Evolutionary conservation across 2,113 vertebrate genomes (phyloP).

Genomic region (Rhinoderma darwinii): DNA sequence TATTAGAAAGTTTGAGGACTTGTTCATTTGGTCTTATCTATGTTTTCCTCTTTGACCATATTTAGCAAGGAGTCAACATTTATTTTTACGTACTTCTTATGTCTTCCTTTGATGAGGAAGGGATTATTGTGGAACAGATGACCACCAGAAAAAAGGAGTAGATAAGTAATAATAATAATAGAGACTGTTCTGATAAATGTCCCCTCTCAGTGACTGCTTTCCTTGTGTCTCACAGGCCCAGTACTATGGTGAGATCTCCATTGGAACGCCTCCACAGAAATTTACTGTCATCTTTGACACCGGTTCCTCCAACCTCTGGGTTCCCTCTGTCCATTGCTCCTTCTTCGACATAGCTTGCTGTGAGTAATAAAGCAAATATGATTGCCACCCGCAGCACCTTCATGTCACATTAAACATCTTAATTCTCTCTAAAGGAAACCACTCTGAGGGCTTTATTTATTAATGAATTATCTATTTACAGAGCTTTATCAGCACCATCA

Average conservation of each 20-base stretch:
- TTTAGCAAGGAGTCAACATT: too few relatives aligned
- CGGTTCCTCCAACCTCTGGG: conserved; percentile 88
- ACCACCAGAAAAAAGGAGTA: too few relatives aligned
- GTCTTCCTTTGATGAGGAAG: too few relatives aligned
- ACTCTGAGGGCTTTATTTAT: conserved; percentile 4
- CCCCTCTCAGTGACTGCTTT: not conserved
- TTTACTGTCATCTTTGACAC: conserved; percentile 90
- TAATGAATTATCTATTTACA: conserved; percentile 47
- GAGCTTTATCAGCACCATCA: conserved; percentile 37
- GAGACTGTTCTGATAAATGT: not conserved
- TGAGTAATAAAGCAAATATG: conserved; percentile 68
- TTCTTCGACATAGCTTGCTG: conserved; percentile 83
- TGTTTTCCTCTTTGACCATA: too few relatives aligned
- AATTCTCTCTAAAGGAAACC: conserved; percentile 38
- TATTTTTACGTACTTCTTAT: too few relatives aligned
- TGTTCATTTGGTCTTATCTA: too few relatives aligned
- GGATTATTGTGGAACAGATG: too few relatives aligned
- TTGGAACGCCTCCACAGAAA: conserved; percentile 83
- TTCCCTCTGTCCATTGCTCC: conserved; percentile 82
- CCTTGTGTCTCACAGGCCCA: conserved; percentile 73
- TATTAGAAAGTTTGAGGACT: too few relatives aligned
- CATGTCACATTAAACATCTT: conserved; percentile 25
- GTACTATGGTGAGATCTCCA: conserved; percentile 83
- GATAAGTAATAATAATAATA: too few relatives aligned
- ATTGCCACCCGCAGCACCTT: not conserved